A percentile compares a stretch with the other conserved stretches of the same genome.
Conservation (phyloP, 2,888 invertebrate species). For the Catocala fraxini region DNA sequence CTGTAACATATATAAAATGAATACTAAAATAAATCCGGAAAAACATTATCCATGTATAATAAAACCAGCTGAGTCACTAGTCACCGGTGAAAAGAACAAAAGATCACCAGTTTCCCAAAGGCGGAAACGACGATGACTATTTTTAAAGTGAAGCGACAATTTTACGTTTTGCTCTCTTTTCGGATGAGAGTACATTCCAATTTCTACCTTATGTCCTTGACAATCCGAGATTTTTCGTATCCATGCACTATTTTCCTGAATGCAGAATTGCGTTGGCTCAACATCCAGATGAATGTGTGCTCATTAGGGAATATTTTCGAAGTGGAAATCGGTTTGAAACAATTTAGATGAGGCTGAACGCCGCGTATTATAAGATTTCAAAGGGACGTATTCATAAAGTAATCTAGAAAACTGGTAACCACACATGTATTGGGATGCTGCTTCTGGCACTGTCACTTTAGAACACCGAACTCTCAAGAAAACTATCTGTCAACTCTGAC, state of each 20-base stretch:
- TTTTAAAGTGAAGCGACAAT: slow-evolving; percentile 73
- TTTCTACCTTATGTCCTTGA: slow-evolving; percentile 65
- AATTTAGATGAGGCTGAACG: slow-evolving; percentile 64
- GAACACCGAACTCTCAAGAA: too few species aligned
- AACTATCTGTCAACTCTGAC: too few species aligned
- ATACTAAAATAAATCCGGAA: slow-evolving; percentile 44
- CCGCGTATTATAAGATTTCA: slow-evolving; percentile 60
- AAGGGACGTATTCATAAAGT: slow-evolving; percentile 39
- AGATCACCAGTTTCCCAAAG: slow-evolving; percentile 74
- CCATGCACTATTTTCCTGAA: slow-evolving; percentile 27
- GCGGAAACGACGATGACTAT: slow-evolving; percentile 82
- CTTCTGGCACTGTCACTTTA: slow-evolving; percentile 20
- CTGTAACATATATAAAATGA: slow-evolving; percentile 11
- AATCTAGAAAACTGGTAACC: too few species aligned
- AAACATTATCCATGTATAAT: slow-evolving; percentile 42
- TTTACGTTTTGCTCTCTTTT: slow-evolving; percentile 62
- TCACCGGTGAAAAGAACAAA: slow-evolving; percentile 70
- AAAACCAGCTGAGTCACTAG: slow-evolving; percentile 62
- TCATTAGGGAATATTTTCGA: slow-evolving; percentile 76
- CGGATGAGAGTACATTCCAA: slow-evolving; percentile 54
- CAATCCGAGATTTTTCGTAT: slow-evolving; percentile 32
- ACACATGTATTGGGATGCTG: slow-evolving; percentile 15
- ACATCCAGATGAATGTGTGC: slow-evolving; percentile 60
- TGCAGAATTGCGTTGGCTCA: slow-evolving; percentile 47
- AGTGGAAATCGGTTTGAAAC: slow-evolving; percentile 64